Base-by-base conservation (phyloP, 2,113 vertebrate species). In the Pseudorectes ferrugineus region DNA sequence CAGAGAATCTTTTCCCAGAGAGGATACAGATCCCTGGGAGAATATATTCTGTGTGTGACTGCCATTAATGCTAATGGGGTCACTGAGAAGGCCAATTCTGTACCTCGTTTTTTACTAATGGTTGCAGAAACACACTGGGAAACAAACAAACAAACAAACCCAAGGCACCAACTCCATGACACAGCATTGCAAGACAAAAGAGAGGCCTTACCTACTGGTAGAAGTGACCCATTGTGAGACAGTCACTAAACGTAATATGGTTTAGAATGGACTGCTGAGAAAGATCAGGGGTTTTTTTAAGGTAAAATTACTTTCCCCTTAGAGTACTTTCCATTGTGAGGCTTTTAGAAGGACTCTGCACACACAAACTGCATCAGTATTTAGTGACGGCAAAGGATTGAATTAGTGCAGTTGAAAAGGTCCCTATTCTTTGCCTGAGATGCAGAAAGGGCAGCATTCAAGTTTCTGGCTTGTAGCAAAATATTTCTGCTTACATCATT, bases 381-480 rank as follows among this genome's bases (percentile, higher is more conserved):
- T 93, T 88, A 86, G 83, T 28, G 35, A 71, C 2, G 20, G 71
- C 55, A 49, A 59, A 80, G 72, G 54, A 70, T 18, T 28, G 75
- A 90, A 74, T 67, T 67, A 87, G 70, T 66, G 75, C 24, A 31
- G 52, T 70, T 59, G 82, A 70, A 92, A 88, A 95, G 55, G 67
- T 83, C 76, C 26, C 42, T 73, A 3, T 83, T 90, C 84, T 78
- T 93, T 93, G 82, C 23, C 75, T 62, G 67, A 76, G 58, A 76
- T 24, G 12, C 78, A 73, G 71, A 93, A 97, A 96, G 90, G 74
- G 59, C 85, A 90, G 33, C 4, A 2, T 59, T 87, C 68, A 78
- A 74, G 45, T 62, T 82, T 46, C 85, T 92, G 85, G 88, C 82
- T 94, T 42, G 62, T 70, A 88, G 93, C 78, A 93, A 93, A 80